Base-by-base conservation (phyloP, 2,113 vertebrate genomes). In the Tyto alba region DNA sequence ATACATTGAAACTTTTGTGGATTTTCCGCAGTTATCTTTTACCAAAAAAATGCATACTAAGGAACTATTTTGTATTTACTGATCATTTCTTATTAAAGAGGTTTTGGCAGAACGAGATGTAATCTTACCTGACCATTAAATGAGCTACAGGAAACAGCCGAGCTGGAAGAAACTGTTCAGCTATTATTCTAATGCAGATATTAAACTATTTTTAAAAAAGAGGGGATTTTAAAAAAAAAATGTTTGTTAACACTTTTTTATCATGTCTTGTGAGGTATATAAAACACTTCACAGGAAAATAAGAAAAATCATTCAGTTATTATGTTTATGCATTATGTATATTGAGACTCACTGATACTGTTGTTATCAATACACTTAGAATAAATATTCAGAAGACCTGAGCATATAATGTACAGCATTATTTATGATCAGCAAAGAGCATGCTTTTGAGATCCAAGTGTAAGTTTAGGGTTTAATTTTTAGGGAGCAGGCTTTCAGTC, bases 1-100 rank as follows among this genome's bases (percentile, higher is more conserved):
- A 56, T 40, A 38, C 23, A 68, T 14, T 36, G 30, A 72, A 52
- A 68, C 7, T 29, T 17, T 67, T 41, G 60, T 72, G 68, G 56
- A 38, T 56, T n/a, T 2, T 5, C 1, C 7, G 19, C 47, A 62
- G 29, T 19, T 30, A 11, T 62, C 32, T 90, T 77, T 86, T 53
- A 30, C 19, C 27, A 85, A 36, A 6, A 20, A 86, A 79, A 64
- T 25, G 11, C 16, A 15, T 40, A 19, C 52, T 75, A 8, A 82
- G 83, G 22, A 76, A 27, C 20, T 41, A 29, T 55, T 40, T 69
- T 32, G 19, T 80, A 74, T 85, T 85, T 90, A 69, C 56, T 27
- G 62, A 50, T 90, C 34, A 53, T 93, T 94, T 90, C 84, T 95
- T 83, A 74, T 76, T 90, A 50, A 94, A 74, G 32, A 55, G n/a